phyloP scores from a whole-genome alignment of 2,113 vertebrate species.

The Phyllopteryx taeniolatus region DNA sequence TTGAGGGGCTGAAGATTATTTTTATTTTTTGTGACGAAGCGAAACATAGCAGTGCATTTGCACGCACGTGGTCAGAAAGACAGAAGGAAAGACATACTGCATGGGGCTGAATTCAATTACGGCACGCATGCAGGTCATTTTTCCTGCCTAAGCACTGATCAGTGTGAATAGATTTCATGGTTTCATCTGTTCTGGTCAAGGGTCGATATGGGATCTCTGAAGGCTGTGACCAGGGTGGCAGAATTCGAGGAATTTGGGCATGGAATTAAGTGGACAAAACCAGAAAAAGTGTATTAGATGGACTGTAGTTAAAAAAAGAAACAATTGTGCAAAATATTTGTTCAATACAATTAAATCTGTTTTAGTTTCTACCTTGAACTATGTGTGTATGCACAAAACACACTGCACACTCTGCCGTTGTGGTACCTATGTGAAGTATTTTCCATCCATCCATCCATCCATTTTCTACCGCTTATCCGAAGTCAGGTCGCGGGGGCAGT shows the following conservation, averaged over 20 bases:
- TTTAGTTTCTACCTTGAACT: no score
- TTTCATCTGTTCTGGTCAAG: constrained; percentile 2
- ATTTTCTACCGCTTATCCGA: no score
- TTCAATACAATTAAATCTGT: no score
- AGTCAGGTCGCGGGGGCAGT: no score
- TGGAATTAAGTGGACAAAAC: background rate
- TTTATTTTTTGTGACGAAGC: background rate
- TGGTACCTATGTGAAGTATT: no score
- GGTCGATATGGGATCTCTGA: background rate
- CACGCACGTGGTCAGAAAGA: constrained; percentile 14
- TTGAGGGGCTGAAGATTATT: constrained; percentile 12
- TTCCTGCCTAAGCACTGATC: background rate
- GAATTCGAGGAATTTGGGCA: background rate
- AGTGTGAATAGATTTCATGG: background rate
- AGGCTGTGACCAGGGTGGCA: background rate
- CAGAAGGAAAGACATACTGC: background rate
- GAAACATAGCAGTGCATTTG: constrained; percentile 1
- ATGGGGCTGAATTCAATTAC: background rate
- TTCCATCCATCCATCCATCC: no score
- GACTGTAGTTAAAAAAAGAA: background rate
- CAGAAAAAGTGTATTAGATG: background rate
- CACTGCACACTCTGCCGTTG: no score
- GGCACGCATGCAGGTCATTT: constrained; percentile 6
- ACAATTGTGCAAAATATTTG: background rate
- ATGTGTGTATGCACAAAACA: no score